Evolutionary conservation across 2,888 invertebrate genomes (phyloP).

Genomic region (Phyllotreta striolata): DNA sequence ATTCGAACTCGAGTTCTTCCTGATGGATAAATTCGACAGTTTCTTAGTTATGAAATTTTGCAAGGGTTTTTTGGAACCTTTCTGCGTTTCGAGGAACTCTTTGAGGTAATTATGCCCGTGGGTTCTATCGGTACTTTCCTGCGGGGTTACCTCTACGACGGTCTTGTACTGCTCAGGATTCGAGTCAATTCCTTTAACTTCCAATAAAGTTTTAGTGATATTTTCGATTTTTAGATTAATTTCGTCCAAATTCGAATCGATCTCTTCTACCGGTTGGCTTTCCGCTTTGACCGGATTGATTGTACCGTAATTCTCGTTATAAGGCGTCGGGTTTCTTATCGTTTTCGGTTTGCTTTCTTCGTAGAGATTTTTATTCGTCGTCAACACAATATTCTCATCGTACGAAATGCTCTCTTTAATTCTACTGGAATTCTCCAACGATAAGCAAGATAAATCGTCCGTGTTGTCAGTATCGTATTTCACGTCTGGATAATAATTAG

Average conservation of each 20-base stretch:
- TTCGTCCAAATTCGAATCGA: slow-evolving; percentile 55
- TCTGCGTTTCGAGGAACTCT: slow-evolving; percentile 59
- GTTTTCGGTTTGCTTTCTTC: slow-evolving; percentile 55
- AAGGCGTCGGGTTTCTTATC: slow-evolving; percentile 56
- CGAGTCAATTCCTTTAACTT: slow-evolving; percentile 43
- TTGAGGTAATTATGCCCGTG: slow-evolving; percentile 60
- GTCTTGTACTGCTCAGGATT: slow-evolving; percentile 54
- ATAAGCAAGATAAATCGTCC: slow-evolving; percentile 59
- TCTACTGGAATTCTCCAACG: slow-evolving; percentile 52
- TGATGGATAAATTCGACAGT: slow-evolving; percentile 53
- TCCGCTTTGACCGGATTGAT: slow-evolving; percentile 34
- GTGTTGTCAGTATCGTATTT: slow-evolving; percentile 64
- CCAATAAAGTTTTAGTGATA: slow-evolving; percentile 48
- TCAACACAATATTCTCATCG: slow-evolving; percentile 59
- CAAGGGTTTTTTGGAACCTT: slow-evolving; percentile 58
- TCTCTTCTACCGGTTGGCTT: slow-evolving; percentile 41
- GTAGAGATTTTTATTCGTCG: slow-evolving; percentile 51
- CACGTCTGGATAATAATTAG: slow-evolving; percentile 60
- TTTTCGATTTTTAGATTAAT: slow-evolving; percentile 53
- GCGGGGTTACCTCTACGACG: slow-evolving; percentile 52
- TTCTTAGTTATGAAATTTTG: slow-evolving; percentile 60
- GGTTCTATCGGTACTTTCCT: slow-evolving; percentile 49
- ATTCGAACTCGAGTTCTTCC: slow-evolving; percentile 55
- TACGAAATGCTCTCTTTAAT: slow-evolving; percentile 55
- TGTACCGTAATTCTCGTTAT: slow-evolving; percentile 43